Percentiles rank a stretch among this genome's conserved stretches.
phyloP scores from a whole-genome alignment of 2,113 vertebrate species.

The Craseonycteris thonglongyai region DNA sequence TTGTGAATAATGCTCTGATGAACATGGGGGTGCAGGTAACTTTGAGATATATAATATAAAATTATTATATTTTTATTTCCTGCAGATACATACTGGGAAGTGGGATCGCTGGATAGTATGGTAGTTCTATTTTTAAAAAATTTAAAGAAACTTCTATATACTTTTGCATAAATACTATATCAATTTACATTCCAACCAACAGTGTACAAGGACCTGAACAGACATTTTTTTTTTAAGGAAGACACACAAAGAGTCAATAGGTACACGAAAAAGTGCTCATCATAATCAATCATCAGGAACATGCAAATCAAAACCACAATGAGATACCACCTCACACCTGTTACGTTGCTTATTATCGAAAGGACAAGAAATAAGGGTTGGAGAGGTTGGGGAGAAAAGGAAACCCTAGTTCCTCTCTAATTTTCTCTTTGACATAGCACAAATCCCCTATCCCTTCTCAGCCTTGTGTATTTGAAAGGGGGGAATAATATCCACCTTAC shows the following conservation, averaged over 20 bases:
- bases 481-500: neutral
- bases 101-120: neutral
- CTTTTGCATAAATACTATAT: neutral
- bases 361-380: neutral
- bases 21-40: neutral
- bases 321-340: neutral
- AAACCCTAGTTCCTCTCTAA: neutral
- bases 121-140: neutral
- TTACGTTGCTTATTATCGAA: neutral
- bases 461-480: neutral
- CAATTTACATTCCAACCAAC: neutral
- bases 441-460: neutral
- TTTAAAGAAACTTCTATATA: neutral
- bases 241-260: neutral
- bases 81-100: neutral
- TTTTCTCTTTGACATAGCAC: neutral
- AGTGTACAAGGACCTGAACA: neutral
- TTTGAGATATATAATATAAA: neutral
- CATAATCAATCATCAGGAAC: neutral
- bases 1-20: neutral
- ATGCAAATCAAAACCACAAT: neutral
- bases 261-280: neutral
- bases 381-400: neutral
- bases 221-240: neutral
- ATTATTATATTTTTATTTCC: neutral